Evolutionary conservation across 1,140 invertebrate genomes (phyloP).

Genomic region (Oryzaephilus surinamensis): DNA sequence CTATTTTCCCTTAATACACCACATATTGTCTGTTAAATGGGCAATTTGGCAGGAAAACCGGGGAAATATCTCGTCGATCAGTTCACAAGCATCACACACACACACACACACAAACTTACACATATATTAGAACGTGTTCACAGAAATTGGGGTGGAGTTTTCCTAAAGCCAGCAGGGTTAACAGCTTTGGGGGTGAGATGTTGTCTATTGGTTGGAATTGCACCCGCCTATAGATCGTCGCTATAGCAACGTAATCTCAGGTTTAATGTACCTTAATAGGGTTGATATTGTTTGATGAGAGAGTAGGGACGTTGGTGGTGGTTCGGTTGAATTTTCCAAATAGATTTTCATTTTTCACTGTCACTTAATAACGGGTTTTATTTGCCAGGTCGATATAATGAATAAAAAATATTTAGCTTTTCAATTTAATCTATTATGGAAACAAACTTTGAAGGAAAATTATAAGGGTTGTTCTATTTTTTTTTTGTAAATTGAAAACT

Average conservation of each 20-base stretch:
- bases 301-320: not conserved
- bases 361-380: too few relatives aligned
- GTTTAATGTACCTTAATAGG: conserved; percentile 20
- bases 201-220: conserved; percentile 14
- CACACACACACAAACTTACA: not conserved
- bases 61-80: conserved; percentile 2
- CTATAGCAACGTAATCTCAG: conserved; percentile 21
- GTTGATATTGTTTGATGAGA: conserved; percentile 7
- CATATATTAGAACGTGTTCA: not conserved
- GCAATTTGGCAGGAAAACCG: conserved; percentile 19
- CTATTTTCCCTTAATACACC: conserved; percentile 25
- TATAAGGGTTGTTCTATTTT: too few relatives aligned
- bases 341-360: too few relatives aligned
- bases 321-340: too few relatives aligned
- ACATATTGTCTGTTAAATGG: conserved; percentile 29
- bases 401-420: too few relatives aligned
- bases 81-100: not conserved
- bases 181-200: conserved; percentile 10
- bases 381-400: too few relatives aligned
- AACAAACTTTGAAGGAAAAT: too few relatives aligned
- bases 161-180: too few relatives aligned
- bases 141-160: too few relatives aligned
- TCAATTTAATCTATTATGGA: too few relatives aligned
- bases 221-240: conserved; percentile 17
- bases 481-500: too few relatives aligned